Evolutionary conservation across 2,888 invertebrate genomes (phyloP), one percentile per base, ranked within the genome.

Genomic region (Melanargia galathea): DNA sequence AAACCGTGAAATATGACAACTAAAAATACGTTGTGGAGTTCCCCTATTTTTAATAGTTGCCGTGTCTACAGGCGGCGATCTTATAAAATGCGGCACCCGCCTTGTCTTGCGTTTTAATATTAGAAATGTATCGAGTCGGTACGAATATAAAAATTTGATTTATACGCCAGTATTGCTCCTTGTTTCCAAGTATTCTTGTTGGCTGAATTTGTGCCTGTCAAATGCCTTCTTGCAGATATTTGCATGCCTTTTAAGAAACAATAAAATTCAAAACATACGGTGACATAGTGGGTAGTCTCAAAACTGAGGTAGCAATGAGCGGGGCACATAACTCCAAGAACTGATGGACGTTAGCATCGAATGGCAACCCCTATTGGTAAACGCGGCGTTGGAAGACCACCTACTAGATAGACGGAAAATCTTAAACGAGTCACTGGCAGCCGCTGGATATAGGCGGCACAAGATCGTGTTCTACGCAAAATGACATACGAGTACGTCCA

Each of bases 1-100:
- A 81, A 81, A 80, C 80, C 79, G 81, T 86, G 84, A 87, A 86
- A 90, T 90, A 90, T 88, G 87, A 87, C 87, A 86, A 81, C 80
- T 81, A 82, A 75, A n/a, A 82, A 86, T 83, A 80, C 80, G 80
- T 72, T 80, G 67, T 67, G 57, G 70, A 77, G 71, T 73, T 75
- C 74, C 75, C 80, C 74, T 75, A 75, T 75, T 81, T 80, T 81
- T 65, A 65, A 67, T 65, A 81, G 78, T 75, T 72, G 71, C 71
- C 65, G 63, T 70, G 64, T 64, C 57, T 67, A 69, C 60, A 72
- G 68, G 68, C 71, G 73, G 75, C 72, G 71, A 77, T 76, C 78
- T 77, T 72, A 73, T 72, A 74, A 73, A 75, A 80, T 74, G 73
- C 71, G 74, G 67, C 74, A 73, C 68, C 70, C 73, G 74, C 73